Base-by-base conservation (phyloP, 2,888 invertebrate species). In the Auanema sp. region DNA sequence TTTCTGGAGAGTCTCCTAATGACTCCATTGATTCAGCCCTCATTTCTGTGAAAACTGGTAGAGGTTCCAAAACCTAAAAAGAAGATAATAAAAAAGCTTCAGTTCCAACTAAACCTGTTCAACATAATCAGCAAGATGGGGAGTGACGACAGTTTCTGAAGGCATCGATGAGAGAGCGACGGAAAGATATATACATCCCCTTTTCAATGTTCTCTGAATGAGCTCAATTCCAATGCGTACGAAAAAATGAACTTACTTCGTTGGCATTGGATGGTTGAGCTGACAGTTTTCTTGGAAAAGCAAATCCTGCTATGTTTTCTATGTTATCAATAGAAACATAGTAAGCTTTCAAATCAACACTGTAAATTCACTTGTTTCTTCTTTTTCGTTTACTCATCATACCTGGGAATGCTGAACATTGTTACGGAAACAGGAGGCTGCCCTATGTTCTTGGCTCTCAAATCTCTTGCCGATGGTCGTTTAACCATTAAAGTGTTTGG, bases 111-210 rank as follows among this genome's bases (percentile, higher is more conserved):
- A 85, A 0, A 95, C 94, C 86, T 96, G 96, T 84, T 98, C 97
- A 72, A 98, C 85, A 85, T 97, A 98, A 50, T 84, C 81, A 59
- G 98, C 87, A 76, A 98, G 92, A 81, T 94, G 93, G 0, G 98
- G 97, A 75, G 93, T 94, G 83, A 98, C 93, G 75, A 96, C 91
- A 25, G 97, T 97, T 86, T 97, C 96, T 80, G 93, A 94, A 0
- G 97, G 96, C 78, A 97, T 92, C 82, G 93, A 93, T 86, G 97
- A 94, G 71, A 98, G 86, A 1, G 94, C 95, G 88, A 95, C 90
- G 92, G 95, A 96, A 91, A 87, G 93, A 91, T 72, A 97, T 86
- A 87, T 69, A 91, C 91, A 63, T 91, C 96, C 84, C 91, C 92
- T 86, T 92, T 96, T 71, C 23, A 1, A 16, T 12, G 24, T 52